phyloP scores from a whole-genome alignment of 1,140 invertebrate genomes.

The Armadillidium nasatum region DNA sequence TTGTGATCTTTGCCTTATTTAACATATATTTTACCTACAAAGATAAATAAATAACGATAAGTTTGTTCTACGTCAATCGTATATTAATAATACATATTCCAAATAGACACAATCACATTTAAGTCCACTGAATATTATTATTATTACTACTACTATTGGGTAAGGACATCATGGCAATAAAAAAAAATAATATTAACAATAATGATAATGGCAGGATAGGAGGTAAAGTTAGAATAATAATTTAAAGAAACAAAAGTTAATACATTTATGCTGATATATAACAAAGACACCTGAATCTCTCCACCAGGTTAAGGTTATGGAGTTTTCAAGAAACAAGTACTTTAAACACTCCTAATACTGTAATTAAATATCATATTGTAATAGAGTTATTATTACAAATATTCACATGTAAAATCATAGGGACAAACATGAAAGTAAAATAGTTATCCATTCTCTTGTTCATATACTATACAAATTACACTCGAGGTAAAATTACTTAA shows the following conservation, averaged over 20 bases:
- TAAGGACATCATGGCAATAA: background rate
- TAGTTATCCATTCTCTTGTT: too few relatives aligned
- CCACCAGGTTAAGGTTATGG: too few relatives aligned
- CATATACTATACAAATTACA: too few relatives aligned
- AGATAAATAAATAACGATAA: background rate
- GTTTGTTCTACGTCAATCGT: background rate
- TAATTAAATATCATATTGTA: background rate
- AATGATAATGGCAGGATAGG: background rate
- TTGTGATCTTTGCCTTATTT: slow-evolving; percentile 20
- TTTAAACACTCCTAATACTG: background rate
- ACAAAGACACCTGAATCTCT: too few relatives aligned
- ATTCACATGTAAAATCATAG: background rate
- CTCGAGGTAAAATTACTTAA: background rate
- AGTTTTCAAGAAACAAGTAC: too few relatives aligned
- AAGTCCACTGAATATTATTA: too few relatives aligned
- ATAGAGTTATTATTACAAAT: background rate
- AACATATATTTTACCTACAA: slow-evolving; percentile 25
- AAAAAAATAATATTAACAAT: background rate
- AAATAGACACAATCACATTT: too few relatives aligned
- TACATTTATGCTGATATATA: too few relatives aligned
- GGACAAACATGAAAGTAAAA: background rate
- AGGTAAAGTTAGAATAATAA: too few relatives aligned
- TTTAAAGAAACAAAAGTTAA: too few relatives aligned
- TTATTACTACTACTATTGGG: background rate
- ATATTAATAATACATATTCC: background rate